These are phyloP conservation scores for Erethizon dorsatum DNA, from an alignment of 2,797 vertebrate genomes.

Conservation along the genomic window DNA sequence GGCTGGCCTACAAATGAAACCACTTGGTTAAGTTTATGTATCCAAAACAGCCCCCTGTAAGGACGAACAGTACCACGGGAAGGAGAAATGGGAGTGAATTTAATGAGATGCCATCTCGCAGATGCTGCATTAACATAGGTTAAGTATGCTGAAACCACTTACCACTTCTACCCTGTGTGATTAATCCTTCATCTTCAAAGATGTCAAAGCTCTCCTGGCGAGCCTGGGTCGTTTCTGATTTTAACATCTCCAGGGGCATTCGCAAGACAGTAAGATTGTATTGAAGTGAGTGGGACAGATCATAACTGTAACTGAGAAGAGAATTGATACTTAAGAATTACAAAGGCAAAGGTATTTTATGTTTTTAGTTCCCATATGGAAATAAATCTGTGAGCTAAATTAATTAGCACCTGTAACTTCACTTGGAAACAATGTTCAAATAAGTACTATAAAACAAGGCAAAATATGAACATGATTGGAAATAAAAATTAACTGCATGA, in stretches of 20 bases:
- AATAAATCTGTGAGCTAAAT: slow-evolving; percentile 55
- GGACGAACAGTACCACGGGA: background rate
- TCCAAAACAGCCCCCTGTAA: background rate
- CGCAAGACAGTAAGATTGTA: slow-evolving; percentile 96
- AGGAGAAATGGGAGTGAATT: background rate
- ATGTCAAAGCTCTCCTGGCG: slow-evolving; percentile 98
- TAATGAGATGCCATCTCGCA: background rate
- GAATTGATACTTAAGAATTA: slow-evolving; percentile 75
- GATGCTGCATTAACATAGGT: background rate
- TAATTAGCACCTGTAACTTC: slow-evolving; percentile 29
- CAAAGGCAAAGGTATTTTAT: slow-evolving; percentile 11
- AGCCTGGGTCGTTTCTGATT: slow-evolving; percentile 90
- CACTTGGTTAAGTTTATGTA: slow-evolving; percentile 71
- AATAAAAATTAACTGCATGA: slow-evolving; percentile 7
- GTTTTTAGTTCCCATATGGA: background rate
- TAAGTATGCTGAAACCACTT: slow-evolving; percentile 74
- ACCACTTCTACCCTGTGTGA: slow-evolving; percentile 93
- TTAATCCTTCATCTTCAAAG: slow-evolving; percentile 98
- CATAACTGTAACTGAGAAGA: slow-evolving; percentile 97
- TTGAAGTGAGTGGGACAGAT: slow-evolving; percentile 96
- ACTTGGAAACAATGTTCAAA: slow-evolving; percentile 29
- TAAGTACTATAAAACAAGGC: background rate
- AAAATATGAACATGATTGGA: background rate
- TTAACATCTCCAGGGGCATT: slow-evolving; percentile 93
- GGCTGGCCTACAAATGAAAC: slow-evolving; percentile 70